Evolutionary conservation across 1,140 invertebrate species (phyloP), one percentile per base, ranked within the genome.

Genomic region (Diuraphis noxia): DNA sequence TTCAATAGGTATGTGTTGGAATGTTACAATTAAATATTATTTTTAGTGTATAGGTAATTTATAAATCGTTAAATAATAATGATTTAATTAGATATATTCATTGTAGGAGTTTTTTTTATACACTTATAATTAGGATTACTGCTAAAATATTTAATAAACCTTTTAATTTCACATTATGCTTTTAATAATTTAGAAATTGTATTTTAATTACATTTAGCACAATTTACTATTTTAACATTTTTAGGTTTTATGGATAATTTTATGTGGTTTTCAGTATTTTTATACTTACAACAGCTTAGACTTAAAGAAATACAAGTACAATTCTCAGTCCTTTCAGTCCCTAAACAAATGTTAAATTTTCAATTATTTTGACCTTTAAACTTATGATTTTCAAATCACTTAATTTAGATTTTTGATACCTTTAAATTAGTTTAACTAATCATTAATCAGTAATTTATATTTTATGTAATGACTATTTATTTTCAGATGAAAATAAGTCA

Each of bases 401-500:
- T 34, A 72, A n/a, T 34, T 72, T n/a, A 17, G 30, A 4, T 72
- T 17, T 72, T 17, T n/a, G 30, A 63, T n/a, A 72, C 56, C 30
- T 9, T n/a, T 72, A 17, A 19, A 63, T 63, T n/a, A 63, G 10
- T 72, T 72, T 72, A n/a, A n/a, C n/a, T 30, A 30, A 30, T 63
- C 25, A 63, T 3, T 63, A 63, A 63, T 63, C 30, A n/a, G 4
- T n/a, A 72, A n/a, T 72, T n/a, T 72, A n/a, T 6, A n/a, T 72
- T 72, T 72, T n/a, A n/a, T 72, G 19, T 17, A 17, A 17, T 72
- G 1, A n/a, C 4, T 72, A 72, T 72, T 72, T 72, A 72, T 81
- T 89, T 91, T 36, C 23, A 91, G 89, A 91, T 91, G 89, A 82
- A 82, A 10, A 91, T 79, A 49, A 91, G 72, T 81, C 77, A 49